phyloP scores from a whole-genome alignment of 2,797 vertebrate species.

The Diglossa cyanea region DNA sequence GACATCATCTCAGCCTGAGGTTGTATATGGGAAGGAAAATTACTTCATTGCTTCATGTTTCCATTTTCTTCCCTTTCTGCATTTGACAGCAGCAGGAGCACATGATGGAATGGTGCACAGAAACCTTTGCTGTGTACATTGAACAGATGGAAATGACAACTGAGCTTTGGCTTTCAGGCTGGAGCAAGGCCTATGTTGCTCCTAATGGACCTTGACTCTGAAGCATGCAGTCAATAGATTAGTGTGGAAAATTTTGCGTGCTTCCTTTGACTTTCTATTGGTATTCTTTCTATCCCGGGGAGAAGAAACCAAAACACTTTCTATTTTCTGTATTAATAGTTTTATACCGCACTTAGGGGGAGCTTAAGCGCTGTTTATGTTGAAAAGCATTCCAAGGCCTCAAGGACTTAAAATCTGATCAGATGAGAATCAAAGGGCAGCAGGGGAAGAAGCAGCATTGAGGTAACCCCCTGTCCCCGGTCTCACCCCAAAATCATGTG shows the following conservation, averaged over 20 bases:
- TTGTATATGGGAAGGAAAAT: not conserved
- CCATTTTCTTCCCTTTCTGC: not conserved
- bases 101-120: fast-evolving
- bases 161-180: not conserved
- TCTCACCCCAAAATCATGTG: not conserved
- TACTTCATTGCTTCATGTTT: not conserved
- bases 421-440: not conserved
- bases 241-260: not conserved
- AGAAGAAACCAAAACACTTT: not conserved
- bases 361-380: not conserved
- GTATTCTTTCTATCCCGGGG: not conserved
- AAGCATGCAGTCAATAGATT: fast-evolving
- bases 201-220: not conserved
- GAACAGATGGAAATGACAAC: not conserved
- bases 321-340: not conserved
- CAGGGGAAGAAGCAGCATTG: not conserved
- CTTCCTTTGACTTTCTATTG: not conserved
- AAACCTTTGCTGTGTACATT: not conserved
- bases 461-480: not conserved
- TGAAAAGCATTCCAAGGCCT: not conserved
- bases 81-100: not conserved
- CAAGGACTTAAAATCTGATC: not conserved
- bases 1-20: conserved; percentile 2
- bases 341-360: not conserved
- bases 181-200: not conserved